Conservation (phyloP, 1,140 invertebrate genomes). For the Trichonephila inaurata region DNA sequence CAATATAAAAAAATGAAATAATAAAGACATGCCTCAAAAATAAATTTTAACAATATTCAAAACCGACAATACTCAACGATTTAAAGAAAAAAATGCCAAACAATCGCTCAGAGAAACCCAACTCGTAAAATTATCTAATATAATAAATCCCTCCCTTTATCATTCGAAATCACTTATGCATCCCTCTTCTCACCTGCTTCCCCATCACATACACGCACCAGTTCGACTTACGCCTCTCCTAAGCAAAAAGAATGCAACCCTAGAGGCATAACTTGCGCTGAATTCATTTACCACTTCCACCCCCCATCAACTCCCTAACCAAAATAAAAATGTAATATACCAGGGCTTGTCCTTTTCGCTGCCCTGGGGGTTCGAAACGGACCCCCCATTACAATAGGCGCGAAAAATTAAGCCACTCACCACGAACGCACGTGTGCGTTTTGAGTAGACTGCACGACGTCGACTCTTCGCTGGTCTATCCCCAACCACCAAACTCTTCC, state of each 20-base stretch:
- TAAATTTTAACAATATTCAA: neutral
- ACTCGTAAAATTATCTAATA: neutral
- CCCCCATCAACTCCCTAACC: constrained; percentile 25
- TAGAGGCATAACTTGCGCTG: constrained; percentile 40
- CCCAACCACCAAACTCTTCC: constrained; percentile 18
- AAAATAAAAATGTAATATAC: constrained; percentile 72
- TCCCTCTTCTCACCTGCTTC: neutral
- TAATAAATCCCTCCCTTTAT: neutral
- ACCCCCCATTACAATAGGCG: constrained; percentile 68
- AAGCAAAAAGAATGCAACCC: constrained; percentile 57
- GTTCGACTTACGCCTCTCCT: neutral
- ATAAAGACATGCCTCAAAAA: neutral
- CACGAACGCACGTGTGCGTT: constrained; percentile 51
- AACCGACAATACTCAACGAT: neutral
- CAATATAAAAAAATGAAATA: neutral
- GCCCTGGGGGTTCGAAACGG: neutral
- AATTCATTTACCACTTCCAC: constrained; percentile 24
- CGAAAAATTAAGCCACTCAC: constrained; percentile 75
- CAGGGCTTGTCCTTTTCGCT: constrained; percentile 28
- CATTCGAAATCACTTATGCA: constrained; percentile 35
- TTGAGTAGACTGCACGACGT: constrained; percentile 26
- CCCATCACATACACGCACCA: neutral
- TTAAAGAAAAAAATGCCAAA: neutral
- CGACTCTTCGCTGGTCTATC: constrained; percentile 20
- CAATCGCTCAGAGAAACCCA: neutral